phyloP scores from a whole-genome alignment of 2,797 vertebrate species.

The Heliangelus exortis region DNA sequence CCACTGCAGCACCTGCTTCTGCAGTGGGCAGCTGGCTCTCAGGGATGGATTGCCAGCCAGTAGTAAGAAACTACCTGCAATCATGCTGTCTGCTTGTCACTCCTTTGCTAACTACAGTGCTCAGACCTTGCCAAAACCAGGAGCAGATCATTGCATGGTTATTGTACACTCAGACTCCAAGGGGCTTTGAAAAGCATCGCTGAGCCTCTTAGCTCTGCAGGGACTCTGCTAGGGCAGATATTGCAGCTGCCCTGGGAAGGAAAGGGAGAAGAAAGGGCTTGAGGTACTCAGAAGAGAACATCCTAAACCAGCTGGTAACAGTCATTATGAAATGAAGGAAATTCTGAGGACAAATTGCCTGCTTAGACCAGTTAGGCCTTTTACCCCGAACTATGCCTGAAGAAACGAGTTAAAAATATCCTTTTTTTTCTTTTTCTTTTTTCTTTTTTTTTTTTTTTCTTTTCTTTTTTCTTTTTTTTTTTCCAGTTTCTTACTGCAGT shows the following conservation, averaged over 20 bases:
- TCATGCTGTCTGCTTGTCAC: not conserved
- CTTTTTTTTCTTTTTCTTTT: too few species aligned
- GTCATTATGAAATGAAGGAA: not conserved
- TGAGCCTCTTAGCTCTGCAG: not conserved
- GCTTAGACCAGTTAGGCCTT: rapidly evolving
- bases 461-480: not conserved
- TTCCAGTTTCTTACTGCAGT: not conserved
- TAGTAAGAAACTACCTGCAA: not conserved
- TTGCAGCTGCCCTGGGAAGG: not conserved
- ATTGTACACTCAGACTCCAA: rapidly evolving
- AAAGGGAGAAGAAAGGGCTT: not conserved
- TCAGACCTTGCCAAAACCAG: not conserved
- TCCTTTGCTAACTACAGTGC: not conserved
- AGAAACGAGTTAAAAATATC: not conserved
- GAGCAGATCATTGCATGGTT: not conserved
- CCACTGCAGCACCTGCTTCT: not conserved
- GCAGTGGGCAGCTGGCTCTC: not conserved
- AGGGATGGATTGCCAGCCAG: not conserved
- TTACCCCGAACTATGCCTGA: not conserved
- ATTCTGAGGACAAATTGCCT: not conserved
- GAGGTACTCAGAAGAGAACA: not conserved
- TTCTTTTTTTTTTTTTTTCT: too few species aligned
- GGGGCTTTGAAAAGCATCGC: not conserved
- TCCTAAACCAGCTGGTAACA: not conserved
- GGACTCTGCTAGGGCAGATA: not conserved